phyloP scores from a whole-genome alignment of 2,888 invertebrate genomes.

The Sinopyrophorus schimmeli region DNA sequence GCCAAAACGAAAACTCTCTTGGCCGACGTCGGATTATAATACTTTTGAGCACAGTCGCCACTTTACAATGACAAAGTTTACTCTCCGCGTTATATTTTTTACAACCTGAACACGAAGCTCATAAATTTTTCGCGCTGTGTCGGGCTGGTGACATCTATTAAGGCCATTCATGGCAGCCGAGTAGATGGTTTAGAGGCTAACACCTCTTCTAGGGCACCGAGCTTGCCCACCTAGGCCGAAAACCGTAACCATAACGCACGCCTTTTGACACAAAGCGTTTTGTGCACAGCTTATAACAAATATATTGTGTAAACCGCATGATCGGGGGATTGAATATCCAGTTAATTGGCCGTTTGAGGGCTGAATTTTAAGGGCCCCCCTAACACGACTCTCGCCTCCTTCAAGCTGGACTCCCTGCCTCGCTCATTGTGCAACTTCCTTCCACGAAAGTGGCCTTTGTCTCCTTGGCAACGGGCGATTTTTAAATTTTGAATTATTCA shows the following conservation, averaged over 20 bases:
- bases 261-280: conserved; percentile 31
- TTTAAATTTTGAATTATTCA: no score
- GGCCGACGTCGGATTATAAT: conserved; percentile 14
- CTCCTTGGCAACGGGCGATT: no score
- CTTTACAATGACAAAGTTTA: conserved; percentile 36
- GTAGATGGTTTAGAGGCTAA: conserved; percentile 22
- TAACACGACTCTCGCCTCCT: conserved; percentile 37
- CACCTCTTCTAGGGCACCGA: conserved; percentile 16
- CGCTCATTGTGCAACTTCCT: no score
- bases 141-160: conserved; percentile 45
- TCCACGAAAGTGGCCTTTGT: no score
- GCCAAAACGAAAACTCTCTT: conserved; percentile 13
- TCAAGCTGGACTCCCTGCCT: conserved; percentile 36
- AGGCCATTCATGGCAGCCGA: conserved; percentile 36
- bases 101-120: conserved; percentile 33
- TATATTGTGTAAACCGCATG: conserved; percentile 38
- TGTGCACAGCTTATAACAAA: conserved; percentile 36
- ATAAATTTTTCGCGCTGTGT: conserved; percentile 40
- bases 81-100: conserved; percentile 35
- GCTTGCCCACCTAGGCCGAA: conserved; percentile 21
- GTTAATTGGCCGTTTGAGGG: conserved; percentile 44
- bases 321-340: conserved; percentile 39
- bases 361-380: conserved; percentile 35
- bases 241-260: conserved; percentile 35
- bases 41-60: conserved; percentile 25